Percentiles rank a stretch among this genome's conserved stretches.
These are phyloP conservation scores for Potorous gilbertii DNA, from an alignment of 2,797 vertebrate species.

Conservation along the genomic window DNA sequence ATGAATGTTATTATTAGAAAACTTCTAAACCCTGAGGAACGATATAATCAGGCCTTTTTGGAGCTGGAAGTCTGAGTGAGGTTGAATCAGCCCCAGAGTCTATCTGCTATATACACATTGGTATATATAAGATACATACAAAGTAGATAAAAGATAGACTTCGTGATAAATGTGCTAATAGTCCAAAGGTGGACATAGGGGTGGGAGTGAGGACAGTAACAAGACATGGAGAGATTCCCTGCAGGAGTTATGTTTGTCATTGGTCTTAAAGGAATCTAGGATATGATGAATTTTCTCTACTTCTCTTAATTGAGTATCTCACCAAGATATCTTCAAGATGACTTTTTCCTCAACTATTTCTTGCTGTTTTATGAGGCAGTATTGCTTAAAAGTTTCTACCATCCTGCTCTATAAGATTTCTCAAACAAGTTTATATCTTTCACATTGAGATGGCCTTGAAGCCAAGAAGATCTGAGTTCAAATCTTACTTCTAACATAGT, in stretches of 20 bases:
- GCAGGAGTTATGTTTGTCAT: background rate
- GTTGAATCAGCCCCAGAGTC: background rate
- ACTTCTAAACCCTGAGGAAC: background rate
- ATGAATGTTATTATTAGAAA: background rate
- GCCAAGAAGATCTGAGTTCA: background rate
- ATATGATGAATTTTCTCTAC: background rate
- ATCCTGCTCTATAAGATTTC: background rate
- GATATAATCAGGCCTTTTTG: background rate
- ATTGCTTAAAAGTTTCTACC: background rate
- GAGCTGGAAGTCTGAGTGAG: background rate
- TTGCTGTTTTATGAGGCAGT: background rate
- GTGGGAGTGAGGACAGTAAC: background rate
- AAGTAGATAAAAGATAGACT: background rate
- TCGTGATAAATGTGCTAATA: background rate
- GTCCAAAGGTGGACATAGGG: rapidly evolving
- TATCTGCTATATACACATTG: background rate
- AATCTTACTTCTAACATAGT: background rate
- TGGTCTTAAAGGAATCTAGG: background rate
- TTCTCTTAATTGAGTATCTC: background rate
- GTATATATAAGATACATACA: background rate
- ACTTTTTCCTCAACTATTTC: background rate
- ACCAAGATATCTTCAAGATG: background rate
- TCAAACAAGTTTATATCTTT: background rate
- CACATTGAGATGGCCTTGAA: background rate
- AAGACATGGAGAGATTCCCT: background rate